These are phyloP conservation scores for Bedellia somnulentella DNA, from an alignment of 2,888 invertebrate genomes.

Conservation along the genomic window DNA sequence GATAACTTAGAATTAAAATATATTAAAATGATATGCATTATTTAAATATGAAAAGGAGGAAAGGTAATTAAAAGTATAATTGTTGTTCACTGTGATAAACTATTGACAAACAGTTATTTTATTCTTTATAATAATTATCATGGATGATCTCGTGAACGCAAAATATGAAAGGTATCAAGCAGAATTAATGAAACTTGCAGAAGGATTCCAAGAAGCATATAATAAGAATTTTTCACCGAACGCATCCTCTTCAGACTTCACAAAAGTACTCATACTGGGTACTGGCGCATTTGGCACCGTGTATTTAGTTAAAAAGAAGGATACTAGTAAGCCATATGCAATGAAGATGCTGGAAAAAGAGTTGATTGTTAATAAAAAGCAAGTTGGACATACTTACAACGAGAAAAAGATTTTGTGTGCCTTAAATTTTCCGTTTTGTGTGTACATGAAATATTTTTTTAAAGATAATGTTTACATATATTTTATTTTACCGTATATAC, in stretches of 20 bases:
- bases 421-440: constrained; percentile 98
- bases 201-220: constrained; percentile 43
- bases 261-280: constrained; percentile 78
- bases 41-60: no score
- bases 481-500: constrained; percentile 99
- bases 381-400: constrained; percentile 99
- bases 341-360: constrained; percentile 99
- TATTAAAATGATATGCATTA: no score
- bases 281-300: constrained; percentile 99
- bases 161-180: constrained; percentile 35
- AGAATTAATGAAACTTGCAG: constrained; percentile 31
- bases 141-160: no score
- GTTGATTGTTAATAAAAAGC: constrained; percentile 99
- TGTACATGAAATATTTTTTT: constrained; percentile 97
- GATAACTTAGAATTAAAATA: no score
- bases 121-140: no score
- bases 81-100: no score
- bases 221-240: constrained; percentile 23
- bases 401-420: constrained; percentile 99
- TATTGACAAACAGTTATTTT: no score
- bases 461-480: constrained; percentile 99
- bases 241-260: constrained; percentile 64
- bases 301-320: constrained; percentile 99
- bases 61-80: no score
- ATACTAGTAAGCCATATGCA: constrained; percentile 95